Evolutionary conservation across 2,113 vertebrate genomes (phyloP).

Genomic region (Euleptes europaea): DNA sequence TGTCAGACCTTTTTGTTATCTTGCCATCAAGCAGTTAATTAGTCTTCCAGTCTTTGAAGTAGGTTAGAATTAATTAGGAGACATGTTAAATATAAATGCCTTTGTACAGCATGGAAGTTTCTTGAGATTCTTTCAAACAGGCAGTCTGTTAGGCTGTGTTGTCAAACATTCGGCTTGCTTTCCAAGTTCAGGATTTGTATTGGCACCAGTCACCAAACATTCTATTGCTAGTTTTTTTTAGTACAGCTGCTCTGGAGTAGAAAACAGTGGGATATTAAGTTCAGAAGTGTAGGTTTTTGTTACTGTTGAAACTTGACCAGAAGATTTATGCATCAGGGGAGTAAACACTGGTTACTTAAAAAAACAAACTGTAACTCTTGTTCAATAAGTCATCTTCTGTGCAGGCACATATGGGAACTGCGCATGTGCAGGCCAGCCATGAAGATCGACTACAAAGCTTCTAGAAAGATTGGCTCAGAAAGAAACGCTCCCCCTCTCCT

Average conservation of each 20-base stretch:
- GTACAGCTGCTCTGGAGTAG: neutral
- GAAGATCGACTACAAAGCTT: too few species aligned
- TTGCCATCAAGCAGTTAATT: neutral
- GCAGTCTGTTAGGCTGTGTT: neutral
- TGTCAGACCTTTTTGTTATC: neutral
- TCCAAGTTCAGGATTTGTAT: neutral
- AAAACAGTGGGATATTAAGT: neutral
- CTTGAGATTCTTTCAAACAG: neutral
- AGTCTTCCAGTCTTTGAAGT: neutral
- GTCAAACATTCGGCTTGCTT: constrained; percentile 1
- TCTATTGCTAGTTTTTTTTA: neutral
- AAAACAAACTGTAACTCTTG: too few species aligned
- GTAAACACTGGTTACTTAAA: neutral
- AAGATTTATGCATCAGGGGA: neutral
- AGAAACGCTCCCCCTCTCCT: too few species aligned
- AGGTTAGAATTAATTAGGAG: neutral
- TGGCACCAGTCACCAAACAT: fast-evolving
- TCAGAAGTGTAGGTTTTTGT: neutral
- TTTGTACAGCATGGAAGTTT: neutral
- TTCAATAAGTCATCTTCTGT: too few species aligned
- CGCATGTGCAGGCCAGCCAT: too few species aligned
- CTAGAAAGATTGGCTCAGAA: too few species aligned
- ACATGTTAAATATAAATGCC: neutral
- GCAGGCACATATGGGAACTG: too few species aligned
- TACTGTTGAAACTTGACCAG: neutral